Conservation (phyloP, 2,113 vertebrate genomes). For the Gasterosteus nipponicus region DNA sequence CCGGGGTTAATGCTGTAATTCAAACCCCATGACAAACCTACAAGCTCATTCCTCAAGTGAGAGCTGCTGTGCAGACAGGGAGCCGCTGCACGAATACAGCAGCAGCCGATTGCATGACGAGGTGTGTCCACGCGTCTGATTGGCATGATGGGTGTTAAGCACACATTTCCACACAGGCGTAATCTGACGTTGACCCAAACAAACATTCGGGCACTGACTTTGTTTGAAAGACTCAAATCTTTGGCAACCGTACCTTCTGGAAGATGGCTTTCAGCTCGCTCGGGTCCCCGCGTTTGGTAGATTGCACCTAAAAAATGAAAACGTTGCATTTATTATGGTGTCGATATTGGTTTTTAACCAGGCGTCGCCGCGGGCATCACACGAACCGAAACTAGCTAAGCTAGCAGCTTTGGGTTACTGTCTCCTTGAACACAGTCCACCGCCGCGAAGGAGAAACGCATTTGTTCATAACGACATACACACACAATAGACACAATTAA, state of each 20-base stretch:
- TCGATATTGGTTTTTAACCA: not conserved
- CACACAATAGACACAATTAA: not conserved
- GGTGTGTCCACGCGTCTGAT: too few species aligned
- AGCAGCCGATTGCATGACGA: too few species aligned
- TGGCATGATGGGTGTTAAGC: too few species aligned
- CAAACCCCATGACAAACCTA: conserved; percentile 60
- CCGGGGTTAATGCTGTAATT: conserved; percentile 50
- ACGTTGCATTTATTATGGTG: not conserved
- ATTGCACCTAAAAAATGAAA: conserved; percentile 84
- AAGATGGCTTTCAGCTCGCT: conserved; percentile 91
- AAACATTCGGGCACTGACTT: not conserved
- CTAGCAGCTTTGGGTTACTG: not conserved
- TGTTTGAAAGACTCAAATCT: not conserved
- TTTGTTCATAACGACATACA: not conserved
- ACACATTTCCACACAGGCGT: too few species aligned
- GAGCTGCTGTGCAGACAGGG: not conserved
- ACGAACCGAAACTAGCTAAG: conserved; percentile 12
- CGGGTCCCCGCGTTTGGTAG: conserved; percentile 92
- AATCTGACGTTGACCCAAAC: not conserved
- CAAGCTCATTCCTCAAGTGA: not conserved
- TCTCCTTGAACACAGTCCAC: conserved; percentile 56
- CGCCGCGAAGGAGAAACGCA: conserved; percentile 12
- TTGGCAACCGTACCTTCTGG: conserved; percentile 87
- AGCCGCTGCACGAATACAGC: not conserved
- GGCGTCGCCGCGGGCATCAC: too few species aligned